Evolutionary conservation across 2,888 invertebrate species (phyloP).

Genomic region (Pheosia tremula): DNA sequence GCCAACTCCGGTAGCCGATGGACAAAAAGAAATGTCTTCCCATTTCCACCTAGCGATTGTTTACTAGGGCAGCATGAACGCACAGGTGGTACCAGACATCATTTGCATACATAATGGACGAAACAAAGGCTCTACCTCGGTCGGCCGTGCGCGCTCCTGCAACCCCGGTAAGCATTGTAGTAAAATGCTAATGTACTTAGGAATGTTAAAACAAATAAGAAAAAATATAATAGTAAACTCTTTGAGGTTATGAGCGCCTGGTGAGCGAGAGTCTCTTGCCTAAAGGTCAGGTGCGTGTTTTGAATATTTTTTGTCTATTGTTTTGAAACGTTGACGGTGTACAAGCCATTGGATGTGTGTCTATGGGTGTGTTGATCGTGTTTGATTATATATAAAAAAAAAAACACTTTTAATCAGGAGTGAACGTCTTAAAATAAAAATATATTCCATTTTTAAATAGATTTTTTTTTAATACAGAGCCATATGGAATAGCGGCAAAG

Average conservation of each 20-base stretch:
- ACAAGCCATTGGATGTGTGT: background rate
- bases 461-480: background rate
- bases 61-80: conserved; percentile 71
- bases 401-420: background rate
- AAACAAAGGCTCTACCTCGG: conserved; percentile 71
- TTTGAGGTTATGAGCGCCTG: conserved; percentile 31
- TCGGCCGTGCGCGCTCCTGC: conserved; percentile 68
- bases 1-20: conserved; percentile 53
- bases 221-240: conserved; percentile 28
- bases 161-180: conserved; percentile 70
- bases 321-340: background rate
- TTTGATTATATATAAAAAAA: background rate
- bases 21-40: conserved; percentile 47
- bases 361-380: no score
- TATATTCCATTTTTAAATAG: no score
- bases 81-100: conserved; percentile 67
- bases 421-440: no score
- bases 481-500: conserved; percentile 24
- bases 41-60: conserved; percentile 71
- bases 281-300: conserved; percentile 26
- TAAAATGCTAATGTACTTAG: conserved; percentile 73
- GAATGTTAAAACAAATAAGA: conserved; percentile 61
- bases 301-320: conserved; percentile 10
- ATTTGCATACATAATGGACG: conserved; percentile 75
- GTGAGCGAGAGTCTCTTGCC: conserved; percentile 21